phyloP scores from a whole-genome alignment of 64 coral and sea anemone species.

The Anthopleura sola region DNA sequence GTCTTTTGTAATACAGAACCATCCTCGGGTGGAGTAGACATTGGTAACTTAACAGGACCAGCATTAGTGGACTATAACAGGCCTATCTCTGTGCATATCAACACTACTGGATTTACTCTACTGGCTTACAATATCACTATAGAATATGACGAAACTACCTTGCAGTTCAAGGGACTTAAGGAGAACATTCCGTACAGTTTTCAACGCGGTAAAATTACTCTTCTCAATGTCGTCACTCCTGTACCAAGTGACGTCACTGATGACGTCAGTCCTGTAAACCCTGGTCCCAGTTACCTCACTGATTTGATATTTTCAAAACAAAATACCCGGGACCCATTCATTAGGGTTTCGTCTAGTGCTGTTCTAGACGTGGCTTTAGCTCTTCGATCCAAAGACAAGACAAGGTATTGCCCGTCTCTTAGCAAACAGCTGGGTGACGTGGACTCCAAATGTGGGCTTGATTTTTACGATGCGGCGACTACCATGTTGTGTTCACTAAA shows the following conservation, averaged over 20 bases:
- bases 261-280: neutral
- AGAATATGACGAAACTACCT: neutral
- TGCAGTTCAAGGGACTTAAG: constrained; percentile 21
- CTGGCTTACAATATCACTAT: constrained; percentile 46
- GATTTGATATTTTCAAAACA: neutral
- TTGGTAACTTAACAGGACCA: constrained; percentile 51
- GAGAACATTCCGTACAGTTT: constrained; percentile 17
- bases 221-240: constrained; percentile 30
- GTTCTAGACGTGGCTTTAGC: neutral
- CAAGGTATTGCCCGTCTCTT: neutral
- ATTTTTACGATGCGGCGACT: constrained; percentile 47
- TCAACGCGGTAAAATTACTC: constrained; percentile 16
- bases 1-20: constrained; percentile 60
- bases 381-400: neutral
- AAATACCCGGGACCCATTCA: neutral
- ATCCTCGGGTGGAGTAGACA: constrained; percentile 32
- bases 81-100: constrained; percentile 29
- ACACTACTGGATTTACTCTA: constrained; percentile 13
- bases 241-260: neutral
- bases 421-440: constrained; percentile 58
- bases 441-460: constrained; percentile 44
- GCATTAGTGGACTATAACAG: constrained; percentile 31
- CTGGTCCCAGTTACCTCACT: neutral
- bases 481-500: constrained; percentile 18
- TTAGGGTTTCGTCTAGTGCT: neutral